Conservation (phyloP, 2,888 invertebrate species). For the Notodonta dromedarius region DNA sequence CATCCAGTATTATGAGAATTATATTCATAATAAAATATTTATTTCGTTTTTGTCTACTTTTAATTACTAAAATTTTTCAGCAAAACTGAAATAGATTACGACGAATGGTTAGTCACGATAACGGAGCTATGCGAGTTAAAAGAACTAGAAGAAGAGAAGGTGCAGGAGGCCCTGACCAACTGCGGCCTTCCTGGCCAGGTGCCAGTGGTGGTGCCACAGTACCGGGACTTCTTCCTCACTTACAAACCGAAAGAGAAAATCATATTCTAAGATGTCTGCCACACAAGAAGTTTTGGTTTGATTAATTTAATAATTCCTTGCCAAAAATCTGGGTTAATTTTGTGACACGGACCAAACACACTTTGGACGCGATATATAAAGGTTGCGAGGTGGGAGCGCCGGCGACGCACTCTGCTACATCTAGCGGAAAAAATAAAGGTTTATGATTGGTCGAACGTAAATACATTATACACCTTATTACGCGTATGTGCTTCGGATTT, state of each 20-base stretch:
- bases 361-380: too few species aligned
- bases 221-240: conserved; percentile 59
- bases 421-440: too few species aligned
- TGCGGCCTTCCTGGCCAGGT: conserved; percentile 66
- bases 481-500: too few species aligned
- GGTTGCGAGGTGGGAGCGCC: too few species aligned
- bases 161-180: conserved; percentile 53
- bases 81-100: conserved; percentile 60
- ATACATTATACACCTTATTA: too few species aligned
- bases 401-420: too few species aligned
- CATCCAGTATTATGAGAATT: too few species aligned
- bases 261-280: not conserved
- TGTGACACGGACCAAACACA: too few species aligned
- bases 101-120: conserved; percentile 63
- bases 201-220: conserved; percentile 57
- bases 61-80: conserved; percentile 45
- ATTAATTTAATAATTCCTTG: too few species aligned
- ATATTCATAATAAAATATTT: not conserved
- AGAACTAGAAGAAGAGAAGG: conserved; percentile 45
- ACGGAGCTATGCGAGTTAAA: conserved; percentile 55
- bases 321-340: too few species aligned
- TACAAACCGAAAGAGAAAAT: conserved; percentile 59
- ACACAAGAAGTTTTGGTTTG: too few species aligned
- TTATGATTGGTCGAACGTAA: too few species aligned
- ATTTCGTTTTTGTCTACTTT: not conserved